Conservation (phyloP, 2,888 invertebrate genomes). For the Ethmia dodecea region DNA sequence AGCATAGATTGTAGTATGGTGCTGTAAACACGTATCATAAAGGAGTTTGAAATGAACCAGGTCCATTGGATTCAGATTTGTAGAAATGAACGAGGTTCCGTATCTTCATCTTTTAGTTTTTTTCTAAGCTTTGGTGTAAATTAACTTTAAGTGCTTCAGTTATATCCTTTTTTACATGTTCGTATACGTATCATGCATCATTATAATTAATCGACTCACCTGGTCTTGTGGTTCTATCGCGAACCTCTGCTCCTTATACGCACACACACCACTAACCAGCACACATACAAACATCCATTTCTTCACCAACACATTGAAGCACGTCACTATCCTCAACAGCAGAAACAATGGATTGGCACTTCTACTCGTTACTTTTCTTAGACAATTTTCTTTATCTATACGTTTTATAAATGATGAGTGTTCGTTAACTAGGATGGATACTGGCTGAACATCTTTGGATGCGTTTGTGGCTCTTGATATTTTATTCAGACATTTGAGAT, state of each 20-base stretch:
- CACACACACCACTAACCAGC: slow-evolving; percentile 38
- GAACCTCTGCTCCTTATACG: slow-evolving; percentile 60
- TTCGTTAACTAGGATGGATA: neutral
- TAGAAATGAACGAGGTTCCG: no score
- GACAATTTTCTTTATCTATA: neutral
- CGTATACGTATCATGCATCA: neutral
- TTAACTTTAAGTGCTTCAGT: no score
- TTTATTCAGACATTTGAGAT: no score
- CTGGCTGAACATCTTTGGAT: neutral
- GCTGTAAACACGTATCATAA: no score
- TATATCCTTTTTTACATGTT: no score
- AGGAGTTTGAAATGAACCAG: no score
- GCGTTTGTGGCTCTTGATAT: neutral
- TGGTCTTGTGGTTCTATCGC: slow-evolving; percentile 70
- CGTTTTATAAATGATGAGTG: neutral
- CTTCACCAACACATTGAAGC: slow-evolving; percentile 26
- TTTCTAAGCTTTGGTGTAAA: no score
- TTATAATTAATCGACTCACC: slow-evolving; percentile 35
- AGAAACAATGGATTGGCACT: slow-evolving; percentile 58
- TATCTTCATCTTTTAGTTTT: no score
- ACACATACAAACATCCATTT: slow-evolving; percentile 38
- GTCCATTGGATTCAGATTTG: no score
- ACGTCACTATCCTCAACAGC: slow-evolving; percentile 49
- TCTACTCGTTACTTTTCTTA: slow-evolving; percentile 49
- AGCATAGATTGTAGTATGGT: no score